Evolutionary conservation across 2,888 invertebrate species (phyloP).

Genomic region (Drosophila dives): DNA sequence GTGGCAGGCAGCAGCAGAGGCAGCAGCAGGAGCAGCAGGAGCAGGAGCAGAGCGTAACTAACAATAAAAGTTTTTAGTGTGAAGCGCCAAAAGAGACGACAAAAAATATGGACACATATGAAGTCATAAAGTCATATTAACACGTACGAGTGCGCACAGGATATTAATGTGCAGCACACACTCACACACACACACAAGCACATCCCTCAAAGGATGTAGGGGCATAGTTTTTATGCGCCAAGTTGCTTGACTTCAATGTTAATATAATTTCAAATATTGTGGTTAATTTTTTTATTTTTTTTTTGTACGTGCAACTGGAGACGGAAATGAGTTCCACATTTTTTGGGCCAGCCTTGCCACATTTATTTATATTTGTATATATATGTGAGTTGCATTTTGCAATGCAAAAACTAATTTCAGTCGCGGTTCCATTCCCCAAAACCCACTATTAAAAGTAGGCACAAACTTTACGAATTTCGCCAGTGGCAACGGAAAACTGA

Average conservation of each 20-base stretch:
- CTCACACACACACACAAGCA: conserved; percentile 17
- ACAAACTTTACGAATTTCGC: conserved; percentile 70
- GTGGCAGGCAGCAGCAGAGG: conserved; percentile 43
- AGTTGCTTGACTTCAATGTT: conserved; percentile 60
- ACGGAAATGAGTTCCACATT: conserved; percentile 61
- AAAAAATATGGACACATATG: conserved; percentile 78
- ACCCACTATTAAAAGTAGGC: conserved; percentile 27
- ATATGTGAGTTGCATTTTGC: conserved; percentile 41
- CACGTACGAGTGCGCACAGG: conserved; percentile 84
- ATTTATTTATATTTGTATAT: conserved; percentile 32
- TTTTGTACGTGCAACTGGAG: conserved; percentile 31
- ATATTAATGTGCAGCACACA: conserved; percentile 77
- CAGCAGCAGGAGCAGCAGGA: conserved; percentile 21
- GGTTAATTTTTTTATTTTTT: conserved; percentile 63
- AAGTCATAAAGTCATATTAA: conserved; percentile 85
- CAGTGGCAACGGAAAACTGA: conserved; percentile 32
- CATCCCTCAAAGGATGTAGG: conserved; percentile 10
- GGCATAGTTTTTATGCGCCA: conserved; percentile 37
- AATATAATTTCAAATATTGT: conserved; percentile 78
- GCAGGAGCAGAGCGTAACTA: conserved; percentile 60
- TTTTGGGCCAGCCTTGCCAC: conserved; percentile 31
- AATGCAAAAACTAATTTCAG: conserved; percentile 62
- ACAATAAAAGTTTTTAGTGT: conserved; percentile 77
- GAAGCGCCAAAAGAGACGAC: conserved; percentile 66
- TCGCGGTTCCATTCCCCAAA: conserved; percentile 2